A percentile compares a stretch with the other conserved stretches of the same genome.
Evolutionary conservation across 2,888 invertebrate species (phyloP).

Genomic region (Cremastinae sp.): DNA sequence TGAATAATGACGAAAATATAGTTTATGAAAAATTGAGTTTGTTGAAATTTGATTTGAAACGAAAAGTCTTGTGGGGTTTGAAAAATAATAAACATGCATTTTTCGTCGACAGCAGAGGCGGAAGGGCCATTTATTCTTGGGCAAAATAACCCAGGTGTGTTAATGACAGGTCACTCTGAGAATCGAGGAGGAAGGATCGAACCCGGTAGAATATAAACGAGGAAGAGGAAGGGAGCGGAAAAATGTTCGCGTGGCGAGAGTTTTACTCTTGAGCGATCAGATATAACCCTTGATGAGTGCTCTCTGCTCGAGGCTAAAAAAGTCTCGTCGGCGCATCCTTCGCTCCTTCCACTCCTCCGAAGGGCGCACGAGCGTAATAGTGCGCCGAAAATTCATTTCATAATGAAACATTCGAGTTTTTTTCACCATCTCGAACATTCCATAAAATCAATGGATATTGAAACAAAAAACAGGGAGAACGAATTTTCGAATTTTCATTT

Average conservation of each 20-base stretch:
- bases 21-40: slow-evolving; percentile 5
- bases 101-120: slow-evolving; percentile 25
- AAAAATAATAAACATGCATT: neutral
- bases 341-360: neutral
- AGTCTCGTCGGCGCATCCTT: slow-evolving; percentile 4
- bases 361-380: slow-evolving; percentile 19
- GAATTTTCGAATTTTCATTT: too few species aligned
- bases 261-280: slow-evolving; percentile 25
- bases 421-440: neutral
- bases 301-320: slow-evolving; percentile 15
- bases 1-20: neutral
- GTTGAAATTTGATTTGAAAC: too few species aligned
- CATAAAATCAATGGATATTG: neutral
- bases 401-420: slow-evolving; percentile 14
- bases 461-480: neutral
- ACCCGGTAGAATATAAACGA: neutral
- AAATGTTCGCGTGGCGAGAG: slow-evolving; percentile 30
- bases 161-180: slow-evolving; percentile 21
- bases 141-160: slow-evolving; percentile 37
- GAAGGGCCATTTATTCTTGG: slow-evolving; percentile 33
- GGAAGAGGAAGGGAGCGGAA: neutral
- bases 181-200: neutral
- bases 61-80: too few species aligned
- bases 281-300: slow-evolving; percentile 22
- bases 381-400: neutral